A percentile compares a stretch with the other conserved stretches of the same genome.
Conservation (phyloP, 2,888 invertebrate genomes). For the Polyommatus icarus region DNA sequence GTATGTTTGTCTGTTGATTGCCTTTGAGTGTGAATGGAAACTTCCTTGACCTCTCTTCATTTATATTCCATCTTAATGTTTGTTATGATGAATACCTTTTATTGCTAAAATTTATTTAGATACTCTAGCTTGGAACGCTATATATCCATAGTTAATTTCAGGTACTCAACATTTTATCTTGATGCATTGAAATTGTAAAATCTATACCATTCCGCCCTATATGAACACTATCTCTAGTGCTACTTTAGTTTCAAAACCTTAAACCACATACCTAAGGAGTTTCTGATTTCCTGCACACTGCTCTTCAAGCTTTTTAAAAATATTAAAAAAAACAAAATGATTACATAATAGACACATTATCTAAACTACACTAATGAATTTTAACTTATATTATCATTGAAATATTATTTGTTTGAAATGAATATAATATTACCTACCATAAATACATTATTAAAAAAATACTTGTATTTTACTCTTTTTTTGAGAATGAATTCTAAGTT, state of each 20-base stretch:
- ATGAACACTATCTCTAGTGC: neutral
- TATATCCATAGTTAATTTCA: neutral
- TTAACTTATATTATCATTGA: too few relatives aligned
- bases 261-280: neutral
- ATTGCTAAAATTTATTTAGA: neutral
- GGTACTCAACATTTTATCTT: neutral
- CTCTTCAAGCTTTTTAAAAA: neutral
- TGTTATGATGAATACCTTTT: neutral
- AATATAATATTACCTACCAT: too few relatives aligned
- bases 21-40: conserved; percentile 21
- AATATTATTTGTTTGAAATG: too few relatives aligned
- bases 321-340: neutral
- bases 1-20: conserved; percentile 30
- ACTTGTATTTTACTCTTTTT: too few relatives aligned
- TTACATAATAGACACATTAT: too few relatives aligned
- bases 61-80: neutral
- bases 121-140: conserved; percentile 2
- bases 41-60: neutral
- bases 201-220: neutral
- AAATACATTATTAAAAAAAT: too few relatives aligned
- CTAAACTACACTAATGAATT: too few relatives aligned
- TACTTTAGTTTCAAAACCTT: neutral
- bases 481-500: too few relatives aligned
- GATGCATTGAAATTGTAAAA: neutral
- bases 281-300: neutral